phyloP scores from a whole-genome alignment of 2,797 vertebrate species.

The Silurus lanzhouensis region DNA sequence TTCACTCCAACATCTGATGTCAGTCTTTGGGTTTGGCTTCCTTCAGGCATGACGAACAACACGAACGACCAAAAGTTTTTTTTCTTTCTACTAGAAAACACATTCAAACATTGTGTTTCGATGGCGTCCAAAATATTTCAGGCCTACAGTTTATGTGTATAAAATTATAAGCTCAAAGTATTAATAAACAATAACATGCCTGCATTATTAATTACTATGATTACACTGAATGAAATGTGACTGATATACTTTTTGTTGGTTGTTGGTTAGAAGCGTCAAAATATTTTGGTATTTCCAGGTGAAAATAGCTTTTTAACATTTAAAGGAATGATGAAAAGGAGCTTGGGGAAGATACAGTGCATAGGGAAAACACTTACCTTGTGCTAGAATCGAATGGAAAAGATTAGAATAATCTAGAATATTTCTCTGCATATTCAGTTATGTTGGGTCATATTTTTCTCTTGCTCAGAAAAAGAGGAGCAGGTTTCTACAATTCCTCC shows the following conservation, averaged over 20 bases:
- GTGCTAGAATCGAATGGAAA: no score
- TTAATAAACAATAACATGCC: slow-evolving; percentile 14
- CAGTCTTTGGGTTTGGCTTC: slow-evolving; percentile 47
- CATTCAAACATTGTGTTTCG: slow-evolving; percentile 11
- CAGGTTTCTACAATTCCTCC: not conserved
- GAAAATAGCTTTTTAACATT: not conserved
- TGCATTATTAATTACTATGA: not conserved
- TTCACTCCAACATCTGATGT: slow-evolving; percentile 49
- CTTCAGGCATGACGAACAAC: slow-evolving; percentile 32
- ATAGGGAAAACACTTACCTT: not conserved
- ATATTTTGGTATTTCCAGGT: not conserved
- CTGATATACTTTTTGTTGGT: not conserved
- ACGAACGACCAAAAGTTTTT: slow-evolving; percentile 22
- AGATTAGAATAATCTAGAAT: no score
- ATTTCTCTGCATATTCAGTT: not conserved
- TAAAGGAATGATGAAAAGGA: not conserved
- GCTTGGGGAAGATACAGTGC: not conserved
- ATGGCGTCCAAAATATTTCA: slow-evolving; percentile 30
- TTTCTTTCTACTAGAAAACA: slow-evolving; percentile 11
- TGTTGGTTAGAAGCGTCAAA: slow-evolving; percentile 9
- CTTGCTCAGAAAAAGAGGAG: not conserved
- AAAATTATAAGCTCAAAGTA: slow-evolving; percentile 11
- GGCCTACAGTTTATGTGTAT: no score
- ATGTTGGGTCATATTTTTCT: not conserved
- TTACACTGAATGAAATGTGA: not conserved